Evolutionary conservation across 2,888 invertebrate species (phyloP).

Genomic region (Cerastis leucographa): DNA sequence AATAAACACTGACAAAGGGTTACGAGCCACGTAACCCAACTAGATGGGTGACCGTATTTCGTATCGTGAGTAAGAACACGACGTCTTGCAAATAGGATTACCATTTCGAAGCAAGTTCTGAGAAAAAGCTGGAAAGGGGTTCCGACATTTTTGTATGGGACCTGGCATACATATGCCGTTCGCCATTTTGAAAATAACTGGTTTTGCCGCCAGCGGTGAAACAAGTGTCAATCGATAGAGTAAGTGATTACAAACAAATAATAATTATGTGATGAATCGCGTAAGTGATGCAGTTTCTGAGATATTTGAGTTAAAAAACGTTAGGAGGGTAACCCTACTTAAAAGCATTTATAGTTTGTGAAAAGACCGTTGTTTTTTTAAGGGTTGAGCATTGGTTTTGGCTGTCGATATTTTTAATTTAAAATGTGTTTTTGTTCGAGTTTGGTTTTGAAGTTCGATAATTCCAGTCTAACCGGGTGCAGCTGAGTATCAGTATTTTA

Average conservation of each 20-base stretch:
- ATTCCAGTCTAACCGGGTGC: too few species aligned
- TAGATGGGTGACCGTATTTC: constrained; percentile 67
- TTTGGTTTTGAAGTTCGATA: constrained; percentile 16
- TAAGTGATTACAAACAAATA: too few species aligned
- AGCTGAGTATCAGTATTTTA: too few species aligned
- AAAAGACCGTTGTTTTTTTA: constrained; percentile 42
- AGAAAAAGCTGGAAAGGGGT: background rate
- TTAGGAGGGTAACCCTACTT: background rate
- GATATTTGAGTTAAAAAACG: too few species aligned
- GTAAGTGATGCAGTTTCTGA: too few species aligned
- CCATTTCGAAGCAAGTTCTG: background rate
- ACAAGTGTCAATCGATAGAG: too few species aligned
- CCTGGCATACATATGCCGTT: too few species aligned
- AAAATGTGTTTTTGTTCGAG: background rate
- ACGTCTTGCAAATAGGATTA: constrained; percentile 34
- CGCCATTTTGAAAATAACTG: too few species aligned
- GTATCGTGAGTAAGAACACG: constrained; percentile 51
- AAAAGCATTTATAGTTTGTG: constrained; percentile 58
- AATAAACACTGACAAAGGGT: constrained; percentile 82
- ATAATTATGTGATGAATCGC: too few species aligned
- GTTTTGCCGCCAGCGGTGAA: too few species aligned
- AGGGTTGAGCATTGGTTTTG: constrained; percentile 38
- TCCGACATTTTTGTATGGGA: too few species aligned
- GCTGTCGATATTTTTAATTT: constrained; percentile 3
- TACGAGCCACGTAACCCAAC: constrained; percentile 73